A percentile compares a stretch with the other conserved stretches of the same genome.
Conservation (phyloP, 1,140 invertebrate genomes). For the Mycetomoellerius zeteki region DNA sequence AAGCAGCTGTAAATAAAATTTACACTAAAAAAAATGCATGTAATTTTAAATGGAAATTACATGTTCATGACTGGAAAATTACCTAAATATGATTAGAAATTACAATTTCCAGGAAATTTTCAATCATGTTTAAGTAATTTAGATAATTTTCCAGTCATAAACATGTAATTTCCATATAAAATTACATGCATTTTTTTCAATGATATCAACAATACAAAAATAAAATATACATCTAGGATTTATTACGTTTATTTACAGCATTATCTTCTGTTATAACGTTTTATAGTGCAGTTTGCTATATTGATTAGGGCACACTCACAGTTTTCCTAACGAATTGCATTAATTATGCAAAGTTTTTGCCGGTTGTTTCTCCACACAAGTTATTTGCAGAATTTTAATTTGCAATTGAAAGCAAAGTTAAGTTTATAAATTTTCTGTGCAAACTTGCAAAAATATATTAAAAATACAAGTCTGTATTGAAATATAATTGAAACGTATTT, state of each 20-base stretch:
- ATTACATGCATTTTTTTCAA: no score
- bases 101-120: no score
- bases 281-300: slow-evolving; percentile 10
- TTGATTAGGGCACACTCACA: slow-evolving; percentile 23
- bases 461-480: background rate
- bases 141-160: no score
- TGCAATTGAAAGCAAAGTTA: background rate
- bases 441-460: background rate
- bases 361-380: background rate
- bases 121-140: no score
- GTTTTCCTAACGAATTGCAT: slow-evolving; percentile 41
- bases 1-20: background rate
- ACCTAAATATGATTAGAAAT: no score
- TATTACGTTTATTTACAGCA: background rate
- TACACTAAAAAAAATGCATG: no score
- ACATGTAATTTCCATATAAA: no score
- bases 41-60: no score
- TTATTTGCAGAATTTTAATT: slow-evolving; percentile 35
- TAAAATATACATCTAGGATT: background rate
- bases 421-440: background rate
- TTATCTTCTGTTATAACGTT: background rate
- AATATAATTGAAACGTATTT: background rate
- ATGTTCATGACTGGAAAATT: no score
- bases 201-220: background rate
- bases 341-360: slow-evolving; percentile 28